phyloP scores from a whole-genome alignment of 2,888 invertebrate species.

The Gortyna flavago region DNA sequence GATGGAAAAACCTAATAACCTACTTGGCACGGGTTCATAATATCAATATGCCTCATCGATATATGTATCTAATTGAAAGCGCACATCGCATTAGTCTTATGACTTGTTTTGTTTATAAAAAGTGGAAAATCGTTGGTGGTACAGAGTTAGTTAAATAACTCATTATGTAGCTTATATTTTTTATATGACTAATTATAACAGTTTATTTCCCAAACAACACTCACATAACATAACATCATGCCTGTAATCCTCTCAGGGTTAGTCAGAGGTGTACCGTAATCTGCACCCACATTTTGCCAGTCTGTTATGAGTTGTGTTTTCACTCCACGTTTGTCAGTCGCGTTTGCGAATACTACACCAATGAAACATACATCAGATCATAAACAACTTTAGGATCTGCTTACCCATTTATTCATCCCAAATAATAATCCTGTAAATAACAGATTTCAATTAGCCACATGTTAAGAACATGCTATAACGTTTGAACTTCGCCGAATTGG shows the following conservation, averaged over 20 bases:
- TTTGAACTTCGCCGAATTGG: slow-evolving; percentile 32
- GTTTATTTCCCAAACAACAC: neutral
- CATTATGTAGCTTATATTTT: neutral
- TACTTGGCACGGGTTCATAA: neutral
- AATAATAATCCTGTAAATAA: slow-evolving; percentile 23
- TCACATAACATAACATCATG: neutral
- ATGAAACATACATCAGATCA: neutral
- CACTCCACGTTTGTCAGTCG: neutral
- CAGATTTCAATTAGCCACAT: slow-evolving; percentile 59
- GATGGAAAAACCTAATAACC: neutral
- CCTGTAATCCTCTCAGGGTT: neutral
- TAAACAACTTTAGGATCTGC: neutral
- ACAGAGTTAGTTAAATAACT: no score
- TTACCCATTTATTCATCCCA: neutral
- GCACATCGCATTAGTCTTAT: neutral
- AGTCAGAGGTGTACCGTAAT: no score
- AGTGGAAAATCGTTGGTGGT: neutral
- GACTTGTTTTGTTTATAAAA: neutral
- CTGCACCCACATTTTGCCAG: neutral
- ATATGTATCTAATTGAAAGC: neutral
- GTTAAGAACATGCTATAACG: slow-evolving; percentile 56
- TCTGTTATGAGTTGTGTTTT: neutral
- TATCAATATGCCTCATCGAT: neutral
- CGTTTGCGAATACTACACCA: neutral
- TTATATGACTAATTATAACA: neutral